phyloP scores from a whole-genome alignment of 1,140 invertebrate species.

The Argopecten irradians region DNA sequence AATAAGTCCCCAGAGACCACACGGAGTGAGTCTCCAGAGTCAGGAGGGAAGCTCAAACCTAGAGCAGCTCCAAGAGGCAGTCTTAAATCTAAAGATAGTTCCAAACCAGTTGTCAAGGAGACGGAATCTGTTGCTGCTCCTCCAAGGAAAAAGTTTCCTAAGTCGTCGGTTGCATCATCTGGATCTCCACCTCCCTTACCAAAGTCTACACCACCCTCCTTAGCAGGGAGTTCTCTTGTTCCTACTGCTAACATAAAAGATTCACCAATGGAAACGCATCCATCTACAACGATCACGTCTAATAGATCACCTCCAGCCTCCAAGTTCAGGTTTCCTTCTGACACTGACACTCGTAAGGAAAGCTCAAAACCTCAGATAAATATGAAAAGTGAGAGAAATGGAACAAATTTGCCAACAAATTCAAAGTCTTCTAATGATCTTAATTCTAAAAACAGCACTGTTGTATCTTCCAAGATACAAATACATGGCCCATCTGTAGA shows the following conservation, averaged over 20 bases:
- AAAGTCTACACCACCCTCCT: conserved; percentile 39
- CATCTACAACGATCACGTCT: background rate
- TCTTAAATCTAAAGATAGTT: conserved; percentile 31
- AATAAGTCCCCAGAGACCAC: background rate
- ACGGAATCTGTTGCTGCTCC: background rate
- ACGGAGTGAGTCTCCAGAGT: background rate
- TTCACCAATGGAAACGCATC: background rate
- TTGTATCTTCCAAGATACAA: background rate
- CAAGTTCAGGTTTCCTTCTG: background rate
- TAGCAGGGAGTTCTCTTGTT: background rate
- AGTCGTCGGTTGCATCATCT: background rate
- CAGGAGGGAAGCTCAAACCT: conserved; percentile 38
- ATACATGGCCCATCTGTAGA: background rate
- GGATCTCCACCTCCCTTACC: conserved; percentile 46
- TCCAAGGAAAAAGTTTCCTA: conserved; percentile 28
- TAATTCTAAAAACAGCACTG: background rate
- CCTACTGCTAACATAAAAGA: background rate
- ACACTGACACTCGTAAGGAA: conserved; percentile 12
- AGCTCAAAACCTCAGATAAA: background rate
- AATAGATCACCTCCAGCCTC: conserved; percentile 17
- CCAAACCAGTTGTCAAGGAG: background rate
- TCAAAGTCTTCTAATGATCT: background rate
- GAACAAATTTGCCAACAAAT: background rate
- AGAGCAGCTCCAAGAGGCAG: conserved; percentile 30
- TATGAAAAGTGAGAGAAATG: background rate